Conservation (phyloP, 2,888 invertebrate species). For the Volucella inanis region DNA sequence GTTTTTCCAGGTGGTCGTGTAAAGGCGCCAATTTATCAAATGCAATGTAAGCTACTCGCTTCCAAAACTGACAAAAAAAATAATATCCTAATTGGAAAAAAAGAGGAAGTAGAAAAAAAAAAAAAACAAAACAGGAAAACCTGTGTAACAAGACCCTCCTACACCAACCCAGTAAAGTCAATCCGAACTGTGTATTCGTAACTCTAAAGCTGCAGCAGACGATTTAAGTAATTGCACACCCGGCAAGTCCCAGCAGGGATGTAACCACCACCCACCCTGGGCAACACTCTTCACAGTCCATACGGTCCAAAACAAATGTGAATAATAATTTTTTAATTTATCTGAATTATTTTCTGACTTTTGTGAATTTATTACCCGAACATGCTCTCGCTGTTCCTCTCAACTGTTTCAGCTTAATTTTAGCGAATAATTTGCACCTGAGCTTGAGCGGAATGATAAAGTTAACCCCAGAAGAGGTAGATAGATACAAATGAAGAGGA, state of each 20-base stretch:
- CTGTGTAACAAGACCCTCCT: constrained; percentile 13
- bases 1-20: not conserved
- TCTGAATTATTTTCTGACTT: constrained; percentile 72
- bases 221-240: constrained; percentile 74
- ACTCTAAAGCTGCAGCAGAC: constrained; percentile 43
- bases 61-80: constrained; percentile 45
- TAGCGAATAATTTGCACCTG: constrained; percentile 73
- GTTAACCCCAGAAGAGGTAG: constrained; percentile 66
- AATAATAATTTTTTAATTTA: constrained; percentile 75
- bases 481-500: not conserved
- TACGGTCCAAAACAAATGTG: constrained; percentile 64
- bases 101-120: not conserved
- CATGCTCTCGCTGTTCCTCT: constrained; percentile 51
- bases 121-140: constrained; percentile 1
- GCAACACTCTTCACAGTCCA: not conserved
- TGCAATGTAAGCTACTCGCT: constrained; percentile 9
- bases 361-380: constrained; percentile 74
- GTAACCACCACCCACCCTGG: not conserved
- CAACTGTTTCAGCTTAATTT: constrained; percentile 74
- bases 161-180: not conserved
- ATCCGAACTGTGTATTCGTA: constrained; percentile 26
- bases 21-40: not conserved
- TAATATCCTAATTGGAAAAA: constrained; percentile 58
- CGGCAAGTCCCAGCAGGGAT: constrained; percentile 48
- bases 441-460: constrained; percentile 72